Conservation (phyloP, 2,113 vertebrate species). For the Heterocephalus glaber region DNA sequence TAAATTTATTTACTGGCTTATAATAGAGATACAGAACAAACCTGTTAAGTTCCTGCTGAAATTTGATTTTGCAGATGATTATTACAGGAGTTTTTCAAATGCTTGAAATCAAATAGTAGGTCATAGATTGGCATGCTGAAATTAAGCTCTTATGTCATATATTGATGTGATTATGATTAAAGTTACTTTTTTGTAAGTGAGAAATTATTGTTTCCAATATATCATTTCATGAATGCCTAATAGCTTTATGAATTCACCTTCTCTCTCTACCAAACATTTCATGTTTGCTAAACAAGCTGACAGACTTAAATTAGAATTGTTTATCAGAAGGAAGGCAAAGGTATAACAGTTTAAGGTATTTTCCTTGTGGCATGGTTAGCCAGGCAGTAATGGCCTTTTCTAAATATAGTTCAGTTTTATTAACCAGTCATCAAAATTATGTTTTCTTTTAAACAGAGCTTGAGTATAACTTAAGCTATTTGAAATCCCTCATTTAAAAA, state of each 20-base stretch:
- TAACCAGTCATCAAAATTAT: not conserved
- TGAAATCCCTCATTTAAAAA: slow-evolving; percentile 38
- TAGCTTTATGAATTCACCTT: not conserved
- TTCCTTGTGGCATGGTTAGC: not conserved
- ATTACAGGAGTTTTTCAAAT: slow-evolving; percentile 13
- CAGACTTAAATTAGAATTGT: not conserved
- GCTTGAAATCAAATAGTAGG: slow-evolving; percentile 25
- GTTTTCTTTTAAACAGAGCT: not conserved
- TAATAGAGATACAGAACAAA: slow-evolving; percentile 9
- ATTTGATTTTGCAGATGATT: slow-evolving; percentile 39
- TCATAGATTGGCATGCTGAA: not conserved
- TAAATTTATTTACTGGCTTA: not conserved
- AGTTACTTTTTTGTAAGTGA: not conserved
- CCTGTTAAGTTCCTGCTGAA: not conserved
- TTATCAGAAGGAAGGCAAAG: slow-evolving; percentile 19
- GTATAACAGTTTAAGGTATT: not conserved
- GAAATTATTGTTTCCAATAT: not conserved
- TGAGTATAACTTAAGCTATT: slow-evolving; percentile 7
- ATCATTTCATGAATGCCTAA: not conserved
- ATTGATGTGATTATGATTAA: not conserved
- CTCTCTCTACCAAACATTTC: not conserved
- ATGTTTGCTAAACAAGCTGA: not conserved
- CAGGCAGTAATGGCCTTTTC: not conserved
- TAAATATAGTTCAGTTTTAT: not conserved
- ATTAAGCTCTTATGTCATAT: slow-evolving; percentile 22